Percentiles rank a stretch among this genome's conserved stretches.
Conservation (phyloP, 1,140 invertebrate species). For the Drosophila pectinifera region DNA sequence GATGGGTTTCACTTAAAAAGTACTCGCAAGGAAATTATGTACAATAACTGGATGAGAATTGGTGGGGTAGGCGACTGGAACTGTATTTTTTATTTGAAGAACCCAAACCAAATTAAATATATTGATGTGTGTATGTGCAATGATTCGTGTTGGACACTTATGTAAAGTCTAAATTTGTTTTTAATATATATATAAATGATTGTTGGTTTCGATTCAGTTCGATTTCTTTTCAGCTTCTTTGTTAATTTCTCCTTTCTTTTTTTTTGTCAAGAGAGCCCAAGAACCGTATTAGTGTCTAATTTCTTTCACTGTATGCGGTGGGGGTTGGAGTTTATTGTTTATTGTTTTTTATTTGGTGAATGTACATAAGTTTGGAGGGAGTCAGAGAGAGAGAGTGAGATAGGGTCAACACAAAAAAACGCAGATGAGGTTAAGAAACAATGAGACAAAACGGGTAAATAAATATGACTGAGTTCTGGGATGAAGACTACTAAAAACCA, state of each 20-base stretch:
- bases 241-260: slow-evolving; percentile 24
- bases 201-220: slow-evolving; percentile 40
- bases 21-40: slow-evolving; percentile 57
- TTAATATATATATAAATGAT: slow-evolving; percentile 48
- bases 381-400: slow-evolving; percentile 7
- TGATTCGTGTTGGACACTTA: slow-evolving; percentile 46
- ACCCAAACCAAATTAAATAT: slow-evolving; percentile 78
- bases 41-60: slow-evolving; percentile 55
- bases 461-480: slow-evolving; percentile 27
- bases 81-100: slow-evolving; percentile 47
- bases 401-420: slow-evolving; percentile 27
- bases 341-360: slow-evolving; percentile 34
- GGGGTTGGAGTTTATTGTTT: slow-evolving; percentile 23
- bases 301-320: slow-evolving; percentile 34
- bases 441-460: slow-evolving; percentile 46
- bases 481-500: slow-evolving; percentile 24
- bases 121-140: slow-evolving; percentile 52
- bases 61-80: slow-evolving; percentile 46
- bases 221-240: slow-evolving; percentile 37
- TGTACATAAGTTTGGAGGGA: slow-evolving; percentile 42
- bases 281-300: slow-evolving; percentile 69
- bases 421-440: slow-evolving; percentile 47
- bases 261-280: slow-evolving; percentile 48
- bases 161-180: slow-evolving; percentile 20
- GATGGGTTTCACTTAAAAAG: slow-evolving; percentile 41